phyloP scores from a whole-genome alignment of 2,797 vertebrate genomes.

The Falco columbarius region DNA sequence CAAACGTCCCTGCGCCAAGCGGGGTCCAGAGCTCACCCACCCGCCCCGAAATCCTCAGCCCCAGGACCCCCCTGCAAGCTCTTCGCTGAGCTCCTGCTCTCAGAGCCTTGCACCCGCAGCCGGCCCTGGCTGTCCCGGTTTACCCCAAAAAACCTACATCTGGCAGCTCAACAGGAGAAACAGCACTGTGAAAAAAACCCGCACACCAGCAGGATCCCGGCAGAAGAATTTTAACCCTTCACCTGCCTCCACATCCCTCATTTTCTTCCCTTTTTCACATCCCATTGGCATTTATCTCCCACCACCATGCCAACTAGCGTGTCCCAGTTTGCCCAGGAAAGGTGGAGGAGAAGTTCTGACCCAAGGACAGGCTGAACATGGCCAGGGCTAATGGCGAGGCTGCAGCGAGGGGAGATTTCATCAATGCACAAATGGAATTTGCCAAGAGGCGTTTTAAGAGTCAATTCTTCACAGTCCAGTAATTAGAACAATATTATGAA shows the following conservation, averaged over 20 bases:
- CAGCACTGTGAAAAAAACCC: neutral
- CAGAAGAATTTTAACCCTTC: neutral
- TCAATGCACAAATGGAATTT: conserved; percentile 38
- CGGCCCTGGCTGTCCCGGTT: neutral
- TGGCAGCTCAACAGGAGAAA: neutral
- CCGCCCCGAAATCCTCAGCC: neutral
- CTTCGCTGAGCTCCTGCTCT: neutral
- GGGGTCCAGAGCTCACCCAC: neutral
- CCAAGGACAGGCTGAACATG: accelerated
- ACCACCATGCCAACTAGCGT: accelerated
- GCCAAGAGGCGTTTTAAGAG: conserved; percentile 53
- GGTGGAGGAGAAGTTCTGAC: neutral
- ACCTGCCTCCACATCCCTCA: neutral
- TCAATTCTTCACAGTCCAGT: conserved; percentile 65
- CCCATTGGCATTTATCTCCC: accelerated
- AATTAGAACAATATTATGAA: conserved; percentile 53
- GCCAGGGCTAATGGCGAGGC: neutral
- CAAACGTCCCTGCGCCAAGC: neutral
- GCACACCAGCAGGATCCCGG: neutral
- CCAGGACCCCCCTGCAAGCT: neutral
- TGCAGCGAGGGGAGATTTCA: neutral
- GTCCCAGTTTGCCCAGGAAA: neutral
- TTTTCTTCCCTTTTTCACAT: neutral
- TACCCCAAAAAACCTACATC: neutral
- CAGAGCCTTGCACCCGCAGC: neutral